Conservation (phyloP, 2,113 vertebrate species). For the Callionymus lyra region DNA sequence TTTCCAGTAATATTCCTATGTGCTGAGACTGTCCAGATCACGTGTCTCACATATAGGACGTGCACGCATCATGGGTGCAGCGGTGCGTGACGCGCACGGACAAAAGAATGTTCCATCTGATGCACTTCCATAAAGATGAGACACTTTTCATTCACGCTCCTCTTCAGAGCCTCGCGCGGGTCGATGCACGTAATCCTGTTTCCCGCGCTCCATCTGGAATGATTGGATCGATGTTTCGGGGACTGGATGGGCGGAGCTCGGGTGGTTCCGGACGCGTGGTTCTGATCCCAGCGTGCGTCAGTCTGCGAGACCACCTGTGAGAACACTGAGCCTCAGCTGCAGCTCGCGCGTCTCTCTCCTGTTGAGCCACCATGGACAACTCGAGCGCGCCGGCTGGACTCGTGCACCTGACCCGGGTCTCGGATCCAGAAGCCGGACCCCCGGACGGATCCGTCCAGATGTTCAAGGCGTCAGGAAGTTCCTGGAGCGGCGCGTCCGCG, state of each 20-base stretch:
- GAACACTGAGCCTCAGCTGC: no score
- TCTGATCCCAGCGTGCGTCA: no score
- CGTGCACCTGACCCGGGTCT: not conserved
- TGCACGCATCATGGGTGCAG: not conserved
- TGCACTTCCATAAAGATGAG: conserved; percentile 32
- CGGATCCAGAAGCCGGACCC: not conserved
- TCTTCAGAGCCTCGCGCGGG: not conserved
- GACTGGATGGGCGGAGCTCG: no score
- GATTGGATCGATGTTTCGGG: conserved; percentile 12
- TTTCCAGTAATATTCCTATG: no score
- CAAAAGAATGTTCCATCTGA: conserved; percentile 26
- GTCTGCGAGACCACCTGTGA: no score
- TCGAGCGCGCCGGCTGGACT: conserved; percentile 24
- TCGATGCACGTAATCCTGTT: no score
- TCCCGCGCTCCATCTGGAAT: conserved; percentile 4
- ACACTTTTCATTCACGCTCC: conserved; percentile 4
- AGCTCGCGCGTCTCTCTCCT: no score
- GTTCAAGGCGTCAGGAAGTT: conserved; percentile 15
- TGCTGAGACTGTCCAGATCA: no score
- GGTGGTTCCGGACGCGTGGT: no score
- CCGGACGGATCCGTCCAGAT: conserved; percentile 6
- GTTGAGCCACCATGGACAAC: conserved; percentile 61
- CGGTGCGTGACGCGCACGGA: conserved; percentile 10
- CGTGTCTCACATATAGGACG: no score
- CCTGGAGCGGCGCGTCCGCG: conserved; percentile 16